Percentiles rank a stretch among this genome's conserved stretches.
These are phyloP conservation scores for Dallia pectoralis DNA, from an alignment of 2,797 vertebrate genomes.

Conservation along the genomic window DNA sequence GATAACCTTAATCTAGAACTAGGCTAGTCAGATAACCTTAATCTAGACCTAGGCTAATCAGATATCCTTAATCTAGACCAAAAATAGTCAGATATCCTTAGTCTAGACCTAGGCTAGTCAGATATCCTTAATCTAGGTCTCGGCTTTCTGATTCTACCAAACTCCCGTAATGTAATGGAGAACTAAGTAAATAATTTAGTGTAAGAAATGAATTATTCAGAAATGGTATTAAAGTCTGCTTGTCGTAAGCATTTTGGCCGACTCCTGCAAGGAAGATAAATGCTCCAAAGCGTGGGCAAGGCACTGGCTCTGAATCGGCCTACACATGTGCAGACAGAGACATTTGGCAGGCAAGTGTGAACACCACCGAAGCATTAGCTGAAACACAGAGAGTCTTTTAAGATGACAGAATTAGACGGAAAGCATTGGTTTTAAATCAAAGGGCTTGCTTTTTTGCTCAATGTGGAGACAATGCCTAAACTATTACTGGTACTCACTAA, in stretches of 20 bases:
- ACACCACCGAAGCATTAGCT: neutral
- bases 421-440: neutral
- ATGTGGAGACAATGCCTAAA: neutral
- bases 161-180: conserved; percentile 56
- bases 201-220: conserved; percentile 55
- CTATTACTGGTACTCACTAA: neutral
- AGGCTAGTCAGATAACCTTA: conserved; percentile 3
- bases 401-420: neutral
- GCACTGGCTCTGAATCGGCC: neutral
- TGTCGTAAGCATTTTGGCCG: conserved; percentile 45
- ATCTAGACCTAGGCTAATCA: too few species aligned
- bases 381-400: neutral
- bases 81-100: neutral
- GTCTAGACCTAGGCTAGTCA: conserved; percentile 1
- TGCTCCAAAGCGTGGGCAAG: conserved; percentile 33
- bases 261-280: conserved; percentile 52
- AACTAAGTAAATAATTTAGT: conserved; percentile 58
- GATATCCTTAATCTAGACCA: too few species aligned
- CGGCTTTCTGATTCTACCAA: conserved; percentile 33
- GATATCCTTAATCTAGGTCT: neutral
- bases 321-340: neutral
- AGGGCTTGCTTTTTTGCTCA: neutral
- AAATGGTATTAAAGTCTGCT: conserved; percentile 56
- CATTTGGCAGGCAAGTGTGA: neutral
- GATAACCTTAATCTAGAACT: neutral